Evolutionary conservation across 92 coral and sea anemone species (phyloP).

Genomic region (Zoanthus gigantus): DNA sequence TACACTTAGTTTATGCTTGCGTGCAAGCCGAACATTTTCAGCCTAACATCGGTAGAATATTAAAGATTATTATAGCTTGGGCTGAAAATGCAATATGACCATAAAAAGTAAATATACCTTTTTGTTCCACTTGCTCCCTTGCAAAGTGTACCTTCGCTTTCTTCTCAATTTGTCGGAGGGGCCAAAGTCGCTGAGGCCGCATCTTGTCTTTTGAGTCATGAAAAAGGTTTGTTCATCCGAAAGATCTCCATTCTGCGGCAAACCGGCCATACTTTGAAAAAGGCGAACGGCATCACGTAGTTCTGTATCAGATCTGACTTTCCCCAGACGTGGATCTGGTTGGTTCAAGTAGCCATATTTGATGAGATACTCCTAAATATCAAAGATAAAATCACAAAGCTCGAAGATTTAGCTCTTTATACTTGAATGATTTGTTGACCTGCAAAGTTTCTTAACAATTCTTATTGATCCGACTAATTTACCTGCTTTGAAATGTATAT

Average conservation of each 20-base stretch:
- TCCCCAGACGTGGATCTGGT: slow-evolving; percentile 78
- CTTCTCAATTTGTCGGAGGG: slow-evolving; percentile 82
- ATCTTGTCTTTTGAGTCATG: slow-evolving; percentile 73
- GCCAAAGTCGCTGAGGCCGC: slow-evolving; percentile 88
- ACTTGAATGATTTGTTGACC: too few relatives aligned
- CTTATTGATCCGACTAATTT: too few relatives aligned
- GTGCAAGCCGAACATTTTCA: neutral
- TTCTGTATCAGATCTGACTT: slow-evolving; percentile 66
- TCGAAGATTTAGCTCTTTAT: neutral
- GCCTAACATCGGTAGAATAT: neutral
- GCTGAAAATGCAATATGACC: neutral
- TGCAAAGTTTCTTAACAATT: too few relatives aligned
- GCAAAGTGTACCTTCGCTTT: slow-evolving; percentile 79
- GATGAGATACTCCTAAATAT: slow-evolving; percentile 71
- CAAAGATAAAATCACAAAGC: neutral
- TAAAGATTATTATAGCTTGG: neutral
- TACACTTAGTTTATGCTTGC: too few relatives aligned
- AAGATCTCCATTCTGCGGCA: slow-evolving; percentile 75
- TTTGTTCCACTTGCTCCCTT: slow-evolving; percentile 85
- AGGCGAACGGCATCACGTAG: slow-evolving; percentile 62
- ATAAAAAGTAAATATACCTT: slow-evolving; percentile 42
- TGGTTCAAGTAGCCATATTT: slow-evolving; percentile 80
- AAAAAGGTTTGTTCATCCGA: slow-evolving; percentile 72
- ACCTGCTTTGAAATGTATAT: too few relatives aligned
- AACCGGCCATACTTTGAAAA: slow-evolving; percentile 80